Base-by-base conservation (phyloP, 2,888 invertebrate genomes). In the Buathra laborator region DNA sequence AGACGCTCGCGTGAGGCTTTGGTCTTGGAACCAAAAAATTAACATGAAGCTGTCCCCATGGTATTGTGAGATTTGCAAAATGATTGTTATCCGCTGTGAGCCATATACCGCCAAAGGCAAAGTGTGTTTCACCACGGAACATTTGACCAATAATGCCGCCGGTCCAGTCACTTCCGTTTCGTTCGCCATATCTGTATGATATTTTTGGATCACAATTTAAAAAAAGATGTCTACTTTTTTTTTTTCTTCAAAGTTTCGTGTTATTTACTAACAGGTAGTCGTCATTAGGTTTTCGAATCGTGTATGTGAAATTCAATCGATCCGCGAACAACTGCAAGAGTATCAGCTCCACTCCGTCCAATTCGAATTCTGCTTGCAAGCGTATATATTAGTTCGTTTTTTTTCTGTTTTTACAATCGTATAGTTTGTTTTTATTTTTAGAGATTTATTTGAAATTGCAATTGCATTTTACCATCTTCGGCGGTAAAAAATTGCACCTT, bases 21-120 rank as follows among this genome's bases (percentile, higher is more conserved):
- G 93, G 93, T n/a, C 93, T 89, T 0, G 93, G 93, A 9, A 93
- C 93, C 79, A 93, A 81, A 81, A 92, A 92, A 10, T 89, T 88
- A 0, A 93, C 83, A n/a, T 82, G 85, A 37, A 92, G 29, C 68
- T 91, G 86, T 16, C 88, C 87, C 92, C 92, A 93, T 0, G 93
- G 90, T 6, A 86, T 87, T 2, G 92, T 87, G 12, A 93, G 72
- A 68, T 91, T 90, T 0, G 84, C 84, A 46, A 90, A 90, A 1
- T 51, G 7, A 46, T 86, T 82, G 6, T 90, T 88, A n/a, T 90
- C 88, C 0, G 84, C 19, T 2, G 87, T 91, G 29, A 93, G 9
- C 91, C 91, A 92, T 44, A 93, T 90, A 19, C 88, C 89, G n/a
- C 88, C 88, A 51, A 93, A 93, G 3, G 92, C 92, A 2, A 93